Evolutionary conservation across 2,797 vertebrate species (phyloP), one percentile per base, ranked within the genome.

Genomic region (Phrynocephalus guinanensis): DNA sequence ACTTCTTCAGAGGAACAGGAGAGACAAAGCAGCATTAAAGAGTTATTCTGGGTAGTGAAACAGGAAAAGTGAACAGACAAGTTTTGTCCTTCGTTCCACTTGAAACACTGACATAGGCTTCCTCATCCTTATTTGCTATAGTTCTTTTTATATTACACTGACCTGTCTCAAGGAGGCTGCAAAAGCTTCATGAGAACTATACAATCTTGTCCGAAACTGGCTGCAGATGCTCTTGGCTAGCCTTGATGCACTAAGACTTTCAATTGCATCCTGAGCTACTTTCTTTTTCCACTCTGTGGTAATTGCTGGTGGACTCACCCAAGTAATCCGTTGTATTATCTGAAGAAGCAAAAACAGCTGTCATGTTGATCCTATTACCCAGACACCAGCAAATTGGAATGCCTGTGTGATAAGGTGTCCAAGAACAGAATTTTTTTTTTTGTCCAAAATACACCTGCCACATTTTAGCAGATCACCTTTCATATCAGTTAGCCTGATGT

Each of bases 191-290:
- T 99, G 99, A 84, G 99, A 99, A 92, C 98, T 98, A 95, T 99
- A 98, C 33, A 99, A 98, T 26, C 98, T 97, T 2, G 98, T 99
- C 48, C 98, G 97, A 95, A 99, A 99, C 90, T 99, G 99, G 92
- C 98, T 99, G 93, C 99, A 99, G 93, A 99, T 99, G 96, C 98
- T 99, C 94, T 97, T 98, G 88, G 99, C 99, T 91, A 99, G 95
- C 91, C 99, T 99, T 92, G 98, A 98, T 1, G 99, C 98, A 0
- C 99, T 99, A 82, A 99, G 98, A 93, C 98, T 99, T 96, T 99
- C 99, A 0, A 99, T 99, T 83, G 99, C 99, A 0, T 99, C 99
- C 95, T 99, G 99, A 83, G 99, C 99, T 83, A 99, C 98, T 93
- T 98, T 99, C 87, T 98, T 96, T 95, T 99, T 99, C 99, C 99